Conservation (phyloP, 2,888 invertebrate genomes). For the Amaurobius ferox region DNA sequence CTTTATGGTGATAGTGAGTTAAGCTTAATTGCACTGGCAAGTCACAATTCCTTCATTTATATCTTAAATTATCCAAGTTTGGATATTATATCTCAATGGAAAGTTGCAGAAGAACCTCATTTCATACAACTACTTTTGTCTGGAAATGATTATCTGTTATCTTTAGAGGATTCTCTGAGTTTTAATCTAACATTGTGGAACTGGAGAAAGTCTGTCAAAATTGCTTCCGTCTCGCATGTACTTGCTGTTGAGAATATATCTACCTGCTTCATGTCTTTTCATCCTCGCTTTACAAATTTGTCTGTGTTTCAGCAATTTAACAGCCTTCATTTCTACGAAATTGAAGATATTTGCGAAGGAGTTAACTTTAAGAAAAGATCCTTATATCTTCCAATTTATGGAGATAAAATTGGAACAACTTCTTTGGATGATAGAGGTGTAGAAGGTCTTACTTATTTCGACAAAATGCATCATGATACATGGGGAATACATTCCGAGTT, state of each 20-base stretch:
- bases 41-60: slow-evolving; percentile 17
- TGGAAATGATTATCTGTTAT: slow-evolving; percentile 5
- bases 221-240: background rate
- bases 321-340: slow-evolving; percentile 28
- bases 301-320: slow-evolving; percentile 24
- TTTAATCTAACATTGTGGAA: slow-evolving; percentile 33
- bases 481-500: slow-evolving; percentile 51
- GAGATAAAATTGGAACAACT: slow-evolving; percentile 22
- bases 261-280: background rate
- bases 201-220: slow-evolving; percentile 9
- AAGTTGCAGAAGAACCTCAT: background rate
- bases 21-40: slow-evolving; percentile 14
- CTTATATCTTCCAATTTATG: slow-evolving; percentile 10
- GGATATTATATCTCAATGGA: slow-evolving; percentile 13
- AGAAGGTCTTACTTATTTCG: slow-evolving; percentile 14
- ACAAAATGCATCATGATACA: slow-evolving; percentile 2
- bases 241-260: background rate
- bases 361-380: slow-evolving; percentile 4
- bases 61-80: slow-evolving; percentile 1
- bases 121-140: slow-evolving; percentile 4
- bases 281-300: background rate
- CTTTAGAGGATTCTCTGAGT: background rate
- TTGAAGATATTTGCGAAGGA: background rate
- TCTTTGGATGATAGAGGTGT: background rate
- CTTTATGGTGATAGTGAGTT: slow-evolving; percentile 10